Conservation (phyloP, 2,113 vertebrate genomes). For the Sinocyclocheilus grahami region DNA sequence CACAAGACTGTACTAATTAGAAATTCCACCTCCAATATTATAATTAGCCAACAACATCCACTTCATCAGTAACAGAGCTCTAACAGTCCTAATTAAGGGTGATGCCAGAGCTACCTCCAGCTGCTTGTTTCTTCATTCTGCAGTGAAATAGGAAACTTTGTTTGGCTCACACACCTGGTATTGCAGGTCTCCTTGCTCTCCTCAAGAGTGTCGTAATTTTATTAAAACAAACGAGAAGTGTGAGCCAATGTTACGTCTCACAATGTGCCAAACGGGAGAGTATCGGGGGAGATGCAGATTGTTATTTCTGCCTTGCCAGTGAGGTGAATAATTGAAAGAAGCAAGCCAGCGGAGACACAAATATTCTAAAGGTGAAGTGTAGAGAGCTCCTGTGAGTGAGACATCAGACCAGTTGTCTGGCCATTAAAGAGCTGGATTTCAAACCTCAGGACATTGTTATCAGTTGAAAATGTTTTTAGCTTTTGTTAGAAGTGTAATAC, state of each 20-base stretch:
- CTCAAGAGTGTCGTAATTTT: neutral
- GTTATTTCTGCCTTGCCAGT: constrained; percentile 60
- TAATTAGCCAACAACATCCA: constrained; percentile 9
- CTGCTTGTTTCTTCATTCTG: neutral
- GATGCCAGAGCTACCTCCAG: neutral
- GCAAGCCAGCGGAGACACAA: constrained; percentile 76
- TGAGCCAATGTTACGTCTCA: constrained; percentile 19
- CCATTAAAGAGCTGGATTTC: constrained; percentile 62
- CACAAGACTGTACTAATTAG: neutral
- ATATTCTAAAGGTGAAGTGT: constrained; percentile 77
- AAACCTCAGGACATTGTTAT: neutral
- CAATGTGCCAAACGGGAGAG: constrained; percentile 43
- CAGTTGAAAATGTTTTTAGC: neutral
- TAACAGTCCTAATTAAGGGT: neutral
- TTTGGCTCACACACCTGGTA: constrained; percentile 26
- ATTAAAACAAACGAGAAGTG: constrained; percentile 32
- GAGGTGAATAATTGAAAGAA: constrained; percentile 78
- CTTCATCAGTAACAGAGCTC: neutral
- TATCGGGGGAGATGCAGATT: constrained; percentile 42
- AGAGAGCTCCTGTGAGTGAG: constrained; percentile 70
- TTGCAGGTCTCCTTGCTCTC: constrained; percentile 11
- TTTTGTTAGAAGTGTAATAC: neutral
- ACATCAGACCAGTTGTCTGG: constrained; percentile 69
- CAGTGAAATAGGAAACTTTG: constrained; percentile 10
- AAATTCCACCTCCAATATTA: constrained; percentile 1